Conservation (phyloP, 2,888 invertebrate genomes). For the Melanotus villosus region DNA sequence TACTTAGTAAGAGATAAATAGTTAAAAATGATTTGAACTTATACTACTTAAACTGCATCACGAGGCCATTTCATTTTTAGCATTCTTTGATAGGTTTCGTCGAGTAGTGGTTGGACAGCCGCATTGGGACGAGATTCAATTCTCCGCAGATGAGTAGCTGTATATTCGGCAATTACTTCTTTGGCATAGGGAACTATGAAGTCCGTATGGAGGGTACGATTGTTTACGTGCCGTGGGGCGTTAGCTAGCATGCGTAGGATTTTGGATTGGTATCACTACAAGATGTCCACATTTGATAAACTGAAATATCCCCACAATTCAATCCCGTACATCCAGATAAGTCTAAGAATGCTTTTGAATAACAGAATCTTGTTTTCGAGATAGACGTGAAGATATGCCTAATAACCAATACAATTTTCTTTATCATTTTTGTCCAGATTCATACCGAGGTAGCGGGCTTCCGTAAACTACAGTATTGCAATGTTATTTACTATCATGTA, state of each 20-base stretch:
- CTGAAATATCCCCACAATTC: conserved; percentile 1
- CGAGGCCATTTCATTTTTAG: not conserved
- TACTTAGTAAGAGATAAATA: too few relatives aligned
- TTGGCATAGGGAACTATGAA: not conserved
- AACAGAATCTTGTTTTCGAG: conserved; percentile 4
- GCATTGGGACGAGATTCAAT: too few relatives aligned
- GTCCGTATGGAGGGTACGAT: not conserved
- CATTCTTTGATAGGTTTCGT: not conserved
- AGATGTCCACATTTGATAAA: not conserved
- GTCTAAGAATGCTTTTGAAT: not conserved
- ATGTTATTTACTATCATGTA: not conserved
- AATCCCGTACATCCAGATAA: not conserved
- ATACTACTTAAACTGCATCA: too few relatives aligned
- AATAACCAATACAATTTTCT: not conserved
- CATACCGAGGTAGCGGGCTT: not conserved
- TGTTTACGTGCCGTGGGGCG: not conserved
- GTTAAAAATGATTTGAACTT: too few relatives aligned
- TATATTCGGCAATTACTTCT: not conserved
- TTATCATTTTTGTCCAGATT: not conserved
- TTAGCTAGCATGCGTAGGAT: not conserved
- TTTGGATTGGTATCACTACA: not conserved
- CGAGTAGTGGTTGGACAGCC: not conserved
- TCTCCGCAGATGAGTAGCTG: too few relatives aligned
- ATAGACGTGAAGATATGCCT: not conserved
- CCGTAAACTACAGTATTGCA: not conserved